Conservation (phyloP, 2,888 invertebrate species). For the Alviniconcha strummeri region DNA sequence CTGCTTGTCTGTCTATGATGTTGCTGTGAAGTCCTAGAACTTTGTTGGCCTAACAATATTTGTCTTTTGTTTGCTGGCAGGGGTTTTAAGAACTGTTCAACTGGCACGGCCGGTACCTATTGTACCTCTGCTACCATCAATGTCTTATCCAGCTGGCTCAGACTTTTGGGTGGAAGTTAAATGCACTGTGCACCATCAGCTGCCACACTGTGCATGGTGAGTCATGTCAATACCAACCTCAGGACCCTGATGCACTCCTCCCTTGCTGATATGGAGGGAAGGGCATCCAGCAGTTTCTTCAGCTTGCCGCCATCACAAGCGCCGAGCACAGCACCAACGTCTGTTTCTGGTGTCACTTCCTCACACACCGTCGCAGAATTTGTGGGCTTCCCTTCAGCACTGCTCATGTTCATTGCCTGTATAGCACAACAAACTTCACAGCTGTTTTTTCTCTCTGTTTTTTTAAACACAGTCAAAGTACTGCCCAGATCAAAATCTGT, state of each 20-base stretch:
- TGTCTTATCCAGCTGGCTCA: too few relatives aligned
- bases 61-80: too few relatives aligned
- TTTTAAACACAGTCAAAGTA: neutral
- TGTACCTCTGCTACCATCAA: too few relatives aligned
- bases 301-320: neutral
- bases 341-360: slow-evolving; percentile 16
- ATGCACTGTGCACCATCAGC: too few relatives aligned
- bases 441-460: neutral
- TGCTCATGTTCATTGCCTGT: slow-evolving; percentile 5
- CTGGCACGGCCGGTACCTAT: too few relatives aligned
- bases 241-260: slow-evolving; percentile 17
- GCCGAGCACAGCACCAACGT: neutral
- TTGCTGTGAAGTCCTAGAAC: too few relatives aligned
- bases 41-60: too few relatives aligned
- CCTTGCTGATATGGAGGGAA: slow-evolving; percentile 27
- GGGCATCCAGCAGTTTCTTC: slow-evolving; percentile 26
- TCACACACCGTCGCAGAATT: neutral
- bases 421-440: neutral
- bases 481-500: too few relatives aligned
- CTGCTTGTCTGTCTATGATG: too few relatives aligned
- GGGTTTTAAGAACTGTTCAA: too few relatives aligned
- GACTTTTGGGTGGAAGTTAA: too few relatives aligned
- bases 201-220: too few relatives aligned
- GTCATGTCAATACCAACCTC: neutral
- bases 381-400: neutral